Evolutionary conservation across 2,888 invertebrate genomes (phyloP), one percentile per base, ranked within the genome.

Genomic region (Lithophane ornitopus): DNA sequence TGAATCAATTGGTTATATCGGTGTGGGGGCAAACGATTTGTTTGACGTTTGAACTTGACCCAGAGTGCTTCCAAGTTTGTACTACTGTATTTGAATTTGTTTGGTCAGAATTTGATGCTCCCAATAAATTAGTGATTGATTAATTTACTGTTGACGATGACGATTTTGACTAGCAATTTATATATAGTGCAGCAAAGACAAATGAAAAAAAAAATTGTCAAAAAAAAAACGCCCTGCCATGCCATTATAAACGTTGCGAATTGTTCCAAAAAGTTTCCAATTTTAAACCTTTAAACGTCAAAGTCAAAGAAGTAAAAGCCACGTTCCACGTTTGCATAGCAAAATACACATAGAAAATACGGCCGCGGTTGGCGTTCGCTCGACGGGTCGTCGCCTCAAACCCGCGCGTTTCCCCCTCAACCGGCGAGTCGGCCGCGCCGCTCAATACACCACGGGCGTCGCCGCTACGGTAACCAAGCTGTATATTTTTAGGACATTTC

Each of bases 401-500:
- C 65, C 58, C 78, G 79, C 76, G 82, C 84, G 85, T 87, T 89
- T 87, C 86, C 88, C 88, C 80, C 81, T 78, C 81, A 70, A 69
- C 69, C 74, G 79, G 75, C 81, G 78, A 81, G 84, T 81, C 78
- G 39, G 69, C 78, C 80, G 84, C 85, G 82, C 77, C 89, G 88
- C 84, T 89, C 90, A 76, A 90, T 90, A 89, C 80, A 76, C 54
- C 66, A 74, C 85, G 81, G 82, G 87, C 87, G 88, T 88, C 70
- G 74, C 71, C 81, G 59, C 71, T 89, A 88, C 80, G 85, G 87
- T 89, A 83, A 76, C 88, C 85, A 88, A 62, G 75, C 74, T 78
- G 8, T 65, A 9, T 70, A 12, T 63, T 75, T 76, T 61, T 54
- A 49, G 65, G 69, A 78, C 14, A 41, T 49, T 46, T 19, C 7